Evolutionary conservation across 2,797 vertebrate species (phyloP).

Genomic region (Benthosema pterotum): DNA sequence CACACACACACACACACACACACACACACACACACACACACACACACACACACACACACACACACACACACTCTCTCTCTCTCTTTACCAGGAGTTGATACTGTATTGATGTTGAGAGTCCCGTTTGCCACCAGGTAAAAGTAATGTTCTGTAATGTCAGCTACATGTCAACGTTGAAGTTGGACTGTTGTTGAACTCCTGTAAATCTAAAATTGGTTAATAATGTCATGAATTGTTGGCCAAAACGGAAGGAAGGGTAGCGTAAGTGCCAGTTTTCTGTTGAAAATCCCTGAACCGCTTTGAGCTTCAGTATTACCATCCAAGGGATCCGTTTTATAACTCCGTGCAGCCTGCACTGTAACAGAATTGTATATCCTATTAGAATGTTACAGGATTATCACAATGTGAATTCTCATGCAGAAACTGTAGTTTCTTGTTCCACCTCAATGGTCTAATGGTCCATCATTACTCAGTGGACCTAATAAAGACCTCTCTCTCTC

Average conservation of each 20-base stretch:
- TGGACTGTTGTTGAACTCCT: not conserved
- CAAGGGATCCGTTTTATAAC: constrained; percentile 15
- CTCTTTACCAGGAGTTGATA: no score
- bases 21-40: not conserved
- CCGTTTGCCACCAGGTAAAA: no score
- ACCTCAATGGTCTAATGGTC: constrained; percentile 58
- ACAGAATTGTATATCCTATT: constrained; percentile 56
- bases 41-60: constrained; percentile 16
- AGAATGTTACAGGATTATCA: constrained; percentile 54
- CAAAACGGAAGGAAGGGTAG: constrained; percentile 28
- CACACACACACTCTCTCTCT: no score
- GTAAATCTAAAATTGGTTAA: constrained; percentile 22
- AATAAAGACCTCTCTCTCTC: constrained; percentile 59
- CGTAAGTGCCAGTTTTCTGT: constrained; percentile 12
- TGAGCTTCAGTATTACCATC: constrained; percentile 36
- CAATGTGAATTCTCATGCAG: constrained; percentile 22
- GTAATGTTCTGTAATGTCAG: not conserved
- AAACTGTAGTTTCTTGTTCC: constrained; percentile 51
- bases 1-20: not conserved
- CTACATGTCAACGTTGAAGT: not conserved
- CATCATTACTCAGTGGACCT: constrained; percentile 39
- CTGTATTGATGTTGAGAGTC: no score
- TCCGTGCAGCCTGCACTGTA: constrained; percentile 56
- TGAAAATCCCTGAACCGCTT: constrained; percentile 40
- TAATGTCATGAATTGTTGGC: constrained; percentile 20